Evolutionary conservation across 64 coral and sea anemone species (phyloP).

Genomic region (Acropora tenuis): DNA sequence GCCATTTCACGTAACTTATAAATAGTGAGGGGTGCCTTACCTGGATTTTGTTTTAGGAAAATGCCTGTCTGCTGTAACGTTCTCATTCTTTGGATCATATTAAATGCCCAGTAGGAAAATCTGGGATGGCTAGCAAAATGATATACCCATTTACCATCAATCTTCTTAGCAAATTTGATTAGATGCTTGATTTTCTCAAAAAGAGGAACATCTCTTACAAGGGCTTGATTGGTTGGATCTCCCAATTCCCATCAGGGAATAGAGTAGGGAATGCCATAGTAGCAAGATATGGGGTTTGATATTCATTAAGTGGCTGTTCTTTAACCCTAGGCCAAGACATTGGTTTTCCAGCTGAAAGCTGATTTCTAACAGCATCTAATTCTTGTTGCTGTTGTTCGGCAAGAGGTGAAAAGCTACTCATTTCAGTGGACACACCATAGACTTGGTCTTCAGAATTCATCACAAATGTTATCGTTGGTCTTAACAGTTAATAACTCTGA

Average conservation of each 20-base stretch:
- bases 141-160: constrained; percentile 58
- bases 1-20: constrained; percentile 31
- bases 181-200: constrained; percentile 37
- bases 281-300: constrained; percentile 27
- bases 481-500: no score
- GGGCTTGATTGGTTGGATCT: constrained; percentile 55
- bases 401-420: constrained; percentile 63
- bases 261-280: constrained; percentile 62
- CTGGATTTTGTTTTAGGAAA: constrained; percentile 38
- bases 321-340: constrained; percentile 45
- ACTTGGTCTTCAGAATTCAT: constrained; percentile 9
- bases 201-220: constrained; percentile 47
- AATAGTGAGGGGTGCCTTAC: constrained; percentile 11
- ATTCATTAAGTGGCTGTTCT: constrained; percentile 57
- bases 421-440: constrained; percentile 25
- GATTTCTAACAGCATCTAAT: background rate
- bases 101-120: constrained; percentile 65
- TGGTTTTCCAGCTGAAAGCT: constrained; percentile 9
- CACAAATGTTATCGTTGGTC: background rate
- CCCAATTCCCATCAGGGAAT: constrained; percentile 60
- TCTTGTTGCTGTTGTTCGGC: constrained; percentile 42
- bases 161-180: constrained; percentile 60
- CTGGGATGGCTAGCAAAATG: constrained; percentile 64
- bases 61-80: constrained; percentile 40
- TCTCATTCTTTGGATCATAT: constrained; percentile 70